phyloP scores from a whole-genome alignment of 2,113 vertebrate genomes.

The human region DNA sequence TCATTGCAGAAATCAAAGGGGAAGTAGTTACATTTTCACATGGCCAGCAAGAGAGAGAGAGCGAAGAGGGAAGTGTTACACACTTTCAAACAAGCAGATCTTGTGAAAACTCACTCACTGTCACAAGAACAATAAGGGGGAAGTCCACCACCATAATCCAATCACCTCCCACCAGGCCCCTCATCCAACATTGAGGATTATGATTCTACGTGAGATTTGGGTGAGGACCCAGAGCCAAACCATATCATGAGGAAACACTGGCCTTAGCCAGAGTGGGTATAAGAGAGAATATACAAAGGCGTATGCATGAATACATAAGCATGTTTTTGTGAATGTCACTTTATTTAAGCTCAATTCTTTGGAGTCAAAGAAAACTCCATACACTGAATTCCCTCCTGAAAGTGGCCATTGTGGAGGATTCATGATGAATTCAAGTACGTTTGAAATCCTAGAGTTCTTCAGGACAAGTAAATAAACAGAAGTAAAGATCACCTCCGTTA shows the following conservation, averaged over 20 bases:
- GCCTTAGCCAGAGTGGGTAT: neutral
- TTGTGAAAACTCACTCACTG: too few relatives aligned
- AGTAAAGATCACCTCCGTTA: neutral
- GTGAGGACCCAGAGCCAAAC: too few relatives aligned
- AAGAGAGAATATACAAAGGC: neutral
- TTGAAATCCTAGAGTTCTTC: neutral
- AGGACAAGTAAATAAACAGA: neutral
- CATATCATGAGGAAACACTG: neutral
- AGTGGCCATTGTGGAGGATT: neutral
- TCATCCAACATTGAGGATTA: too few relatives aligned
- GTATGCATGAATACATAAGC: rapidly evolving
- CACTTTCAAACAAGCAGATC: too few relatives aligned
- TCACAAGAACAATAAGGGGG: too few relatives aligned
- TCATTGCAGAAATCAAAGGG: too few relatives aligned
- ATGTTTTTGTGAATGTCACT: neutral
- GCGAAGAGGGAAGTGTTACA: too few relatives aligned
- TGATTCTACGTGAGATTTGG: too few relatives aligned
- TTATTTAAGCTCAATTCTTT: neutral
- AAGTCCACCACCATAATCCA: too few relatives aligned
- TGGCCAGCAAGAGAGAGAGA: too few relatives aligned
- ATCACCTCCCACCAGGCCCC: too few relatives aligned
- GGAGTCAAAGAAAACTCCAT: neutral
- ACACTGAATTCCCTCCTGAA: neutral
- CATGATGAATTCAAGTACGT: neutral
- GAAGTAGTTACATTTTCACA: too few relatives aligned